Base-by-base conservation (phyloP, 2,113 vertebrate species). In the Platycercus adscitus region DNA sequence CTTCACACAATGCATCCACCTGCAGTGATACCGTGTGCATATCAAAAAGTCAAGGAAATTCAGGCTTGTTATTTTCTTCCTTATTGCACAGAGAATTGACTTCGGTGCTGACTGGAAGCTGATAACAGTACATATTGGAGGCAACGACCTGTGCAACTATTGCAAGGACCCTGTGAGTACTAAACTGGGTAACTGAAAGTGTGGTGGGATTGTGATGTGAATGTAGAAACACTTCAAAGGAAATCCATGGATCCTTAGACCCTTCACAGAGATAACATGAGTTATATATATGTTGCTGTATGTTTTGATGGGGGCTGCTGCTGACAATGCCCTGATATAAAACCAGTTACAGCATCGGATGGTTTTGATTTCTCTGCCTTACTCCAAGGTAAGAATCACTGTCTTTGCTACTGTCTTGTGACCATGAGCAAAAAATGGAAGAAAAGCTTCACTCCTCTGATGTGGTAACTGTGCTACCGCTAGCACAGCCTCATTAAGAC, bases 41-140 rank as follows among this genome's bases (percentile, higher is more conserved):
- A 41, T 68, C 24, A 52, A 28, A 41, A 77, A 70, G 52, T 12
- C 55, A 29, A 58, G 93, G 61, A 71, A 71, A 58, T 56, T 88
- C 56, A 68, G 9, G 17, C 53, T 88, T 0, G 0, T 79, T 80
- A 6, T 85, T 95, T 91, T 93, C 70, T 69, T 96, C 81, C 91
- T 89, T 60, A 70, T 81, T 93, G 87, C 86, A 39, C 90, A 99
- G 99, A 98, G 96, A 92, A 97, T 99, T 35, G 95, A 99, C 96
- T 99, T 99, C 86, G 35, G 86, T 8, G 98, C 95, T 5, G 99
- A 99, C 97, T 99, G 99, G 99, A 99, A 99, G 97, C 94, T 99
- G 93, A 98, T 99, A 97, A 99, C 99, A 0, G 77, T 99, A 96
- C 97, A 98, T 52, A 97, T 99, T 19, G 99, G 99, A 76, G 94